Percentiles rank a stretch among this genome's conserved stretches.
Evolutionary conservation across 2,113 vertebrate species (phyloP).

Genomic region (Lynx canadensis): DNA sequence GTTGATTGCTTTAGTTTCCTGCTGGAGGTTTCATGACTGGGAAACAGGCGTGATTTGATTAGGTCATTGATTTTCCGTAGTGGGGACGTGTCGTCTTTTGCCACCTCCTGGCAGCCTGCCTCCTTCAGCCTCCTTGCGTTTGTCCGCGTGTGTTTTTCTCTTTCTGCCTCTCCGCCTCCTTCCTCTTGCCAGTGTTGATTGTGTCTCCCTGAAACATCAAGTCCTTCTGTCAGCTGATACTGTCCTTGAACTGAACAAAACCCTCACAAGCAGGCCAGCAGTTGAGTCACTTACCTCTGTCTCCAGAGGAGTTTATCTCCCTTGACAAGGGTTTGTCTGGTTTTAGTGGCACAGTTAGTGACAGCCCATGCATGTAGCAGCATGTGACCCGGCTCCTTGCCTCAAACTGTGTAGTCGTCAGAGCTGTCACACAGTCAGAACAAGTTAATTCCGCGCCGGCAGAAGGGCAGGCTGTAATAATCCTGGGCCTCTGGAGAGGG

Average conservation of each 20-base stretch:
- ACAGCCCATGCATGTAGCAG: constrained; percentile 83
- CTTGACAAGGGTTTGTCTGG: constrained; percentile 86
- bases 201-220: neutral
- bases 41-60: constrained; percentile 21
- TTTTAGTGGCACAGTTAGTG: constrained; percentile 80
- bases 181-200: rapidly evolving
- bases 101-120: neutral
- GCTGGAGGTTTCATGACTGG: neutral
- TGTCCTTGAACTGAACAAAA: constrained; percentile 86
- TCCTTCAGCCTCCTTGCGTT: neutral
- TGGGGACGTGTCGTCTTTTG: neutral
- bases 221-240: constrained; percentile 67
- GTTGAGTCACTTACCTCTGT: constrained; percentile 80
- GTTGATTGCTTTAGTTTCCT: neutral
- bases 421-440: constrained; percentile 88
- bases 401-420: constrained; percentile 72
- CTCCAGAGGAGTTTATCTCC: constrained; percentile 84
- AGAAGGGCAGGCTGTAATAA: constrained; percentile 83
- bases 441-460: constrained; percentile 86
- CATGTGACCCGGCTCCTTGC: constrained; percentile 81
- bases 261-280: constrained; percentile 61
- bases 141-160: neutral
- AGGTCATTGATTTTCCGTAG: neutral
- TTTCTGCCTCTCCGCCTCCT: neutral
- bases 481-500: constrained; percentile 86